A percentile compares a stretch with the other conserved stretches of the same genome.
phyloP scores from a whole-genome alignment of 1,140 invertebrate species.

The Tetramorium alpestre region DNA sequence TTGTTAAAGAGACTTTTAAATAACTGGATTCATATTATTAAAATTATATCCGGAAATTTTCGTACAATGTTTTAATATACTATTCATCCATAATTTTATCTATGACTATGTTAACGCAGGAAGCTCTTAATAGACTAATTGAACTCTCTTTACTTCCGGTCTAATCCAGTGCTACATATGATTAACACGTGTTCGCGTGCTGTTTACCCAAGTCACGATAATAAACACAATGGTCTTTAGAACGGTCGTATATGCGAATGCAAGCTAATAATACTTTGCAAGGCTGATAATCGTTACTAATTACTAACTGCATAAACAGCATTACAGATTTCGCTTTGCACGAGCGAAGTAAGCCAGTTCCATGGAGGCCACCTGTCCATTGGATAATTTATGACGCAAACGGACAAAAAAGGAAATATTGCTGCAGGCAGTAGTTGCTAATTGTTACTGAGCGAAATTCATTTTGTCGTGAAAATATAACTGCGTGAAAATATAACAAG shows the following conservation, averaged over 20 bases:
- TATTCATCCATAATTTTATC: not conserved
- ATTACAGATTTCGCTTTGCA: slow-evolving; percentile 15
- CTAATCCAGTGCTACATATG: not conserved
- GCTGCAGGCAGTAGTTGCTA: slow-evolving; percentile 17
- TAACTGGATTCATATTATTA: not conserved
- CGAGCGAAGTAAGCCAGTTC: not conserved
- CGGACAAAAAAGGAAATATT: not conserved
- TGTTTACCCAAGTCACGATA: slow-evolving; percentile 1
- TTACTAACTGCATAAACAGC: slow-evolving; percentile 6
- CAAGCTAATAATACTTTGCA: slow-evolving; percentile 20
- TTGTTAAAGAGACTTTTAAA: not conserved
- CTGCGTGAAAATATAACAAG: not conserved
- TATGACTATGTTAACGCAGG: not conserved
- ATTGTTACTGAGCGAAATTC: slow-evolving; percentile 13
- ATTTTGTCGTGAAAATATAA: slow-evolving; percentile 18
- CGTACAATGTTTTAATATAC: not conserved
- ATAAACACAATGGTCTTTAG: not conserved
- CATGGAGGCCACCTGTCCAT: not conserved
- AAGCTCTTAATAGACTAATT: slow-evolving; percentile 5
- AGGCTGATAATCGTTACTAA: not conserved
- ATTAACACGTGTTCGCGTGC: not conserved
- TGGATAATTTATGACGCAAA: slow-evolving; percentile 22
- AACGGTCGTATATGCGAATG: not conserved
- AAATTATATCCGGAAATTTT: not conserved
- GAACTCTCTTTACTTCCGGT: not conserved